Evolutionary conservation across 2,888 invertebrate species (phyloP), one percentile per base, ranked within the genome.

Genomic region (Eurytoma adleriae): DNA sequence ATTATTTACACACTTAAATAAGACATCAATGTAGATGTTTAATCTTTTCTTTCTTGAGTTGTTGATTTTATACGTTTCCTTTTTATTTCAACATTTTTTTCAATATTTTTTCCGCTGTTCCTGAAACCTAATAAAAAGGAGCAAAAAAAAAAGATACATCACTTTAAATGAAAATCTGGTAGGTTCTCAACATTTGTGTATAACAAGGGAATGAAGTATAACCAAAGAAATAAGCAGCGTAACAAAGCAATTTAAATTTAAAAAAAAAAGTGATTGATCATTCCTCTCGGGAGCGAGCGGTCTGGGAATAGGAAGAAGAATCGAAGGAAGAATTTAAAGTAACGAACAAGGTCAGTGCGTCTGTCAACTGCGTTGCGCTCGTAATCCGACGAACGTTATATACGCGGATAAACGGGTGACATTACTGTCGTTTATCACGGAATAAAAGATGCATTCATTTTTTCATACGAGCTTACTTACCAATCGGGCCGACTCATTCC

Each of bases 211-310:
- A 52, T 54, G 4, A 50, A 27, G 16, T 27, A 54, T 2, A 14
- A 54, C 16, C 52, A 54, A 16, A 52, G 14, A 68, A 52, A 70
- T 59, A 70, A 70, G 40, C 40, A 57, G 30, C 59, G 70, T 59
- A 57, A 70, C 57, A 14, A 24, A 70, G 59, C 59, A 48, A 59
- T 70, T 70, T 59, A 0, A 59, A 59, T 57, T 59, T 70, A 59
- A 57, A 59, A 70, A 70, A 59, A 70, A 70, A 57, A 40, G 57
- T 70, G 30, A 70, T 70, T 59, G 59, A 70, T 70, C 57, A 57
- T 54, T 54, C 14, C 54, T 16, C 24, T 18, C 4, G 67, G 24
- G 52, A 18, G 27, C 54, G 14, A 24, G 52, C 24, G 27, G 27
- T 27, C 57, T 59, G 16, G 16, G 59, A 57, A 40, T 68, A 16